Evolutionary conservation across 2,888 invertebrate species (phyloP).

Genomic region (Clunio marinus): DNA sequence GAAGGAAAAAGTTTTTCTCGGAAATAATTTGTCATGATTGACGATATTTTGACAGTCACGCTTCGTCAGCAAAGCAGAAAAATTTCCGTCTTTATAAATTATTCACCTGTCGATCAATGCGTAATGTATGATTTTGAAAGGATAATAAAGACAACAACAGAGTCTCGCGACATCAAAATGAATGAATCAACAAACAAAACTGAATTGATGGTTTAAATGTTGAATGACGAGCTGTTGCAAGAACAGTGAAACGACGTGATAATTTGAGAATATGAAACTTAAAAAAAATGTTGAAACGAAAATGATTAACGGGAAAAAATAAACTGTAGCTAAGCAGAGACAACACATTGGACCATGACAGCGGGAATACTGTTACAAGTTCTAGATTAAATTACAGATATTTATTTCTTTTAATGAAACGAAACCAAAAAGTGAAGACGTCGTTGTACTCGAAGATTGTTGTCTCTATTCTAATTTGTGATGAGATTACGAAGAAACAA

Average conservation of each 20-base stretch:
- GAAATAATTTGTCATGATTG: neutral
- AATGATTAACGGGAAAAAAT: constrained; percentile 37
- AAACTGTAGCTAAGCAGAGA: constrained; percentile 2
- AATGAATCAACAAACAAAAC: no score
- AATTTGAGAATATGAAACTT: neutral
- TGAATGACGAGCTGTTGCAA: no score
- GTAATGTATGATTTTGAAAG: no score
- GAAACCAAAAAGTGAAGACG: constrained; percentile 6
- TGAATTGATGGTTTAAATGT: no score
- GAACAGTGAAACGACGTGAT: neutral
- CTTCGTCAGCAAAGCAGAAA: neutral
- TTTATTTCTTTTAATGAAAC: constrained; percentile 32
- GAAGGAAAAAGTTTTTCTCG: neutral
- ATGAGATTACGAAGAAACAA: no score
- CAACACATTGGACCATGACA: constrained; percentile 32
- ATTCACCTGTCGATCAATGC: neutral
- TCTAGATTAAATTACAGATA: constrained; percentile 32
- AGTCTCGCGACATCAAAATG: no score
- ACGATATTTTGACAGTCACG: neutral
- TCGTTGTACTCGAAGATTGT: no score
- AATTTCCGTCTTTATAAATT: neutral
- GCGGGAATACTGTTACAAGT: constrained; percentile 27
- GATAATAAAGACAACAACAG: neutral
- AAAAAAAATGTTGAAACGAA: neutral
- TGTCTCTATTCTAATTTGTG: no score